Evolutionary conservation across 1,140 invertebrate genomes (phyloP), one percentile per base, ranked within the genome.

Genomic region (Stegodyphus mimosarum): DNA sequence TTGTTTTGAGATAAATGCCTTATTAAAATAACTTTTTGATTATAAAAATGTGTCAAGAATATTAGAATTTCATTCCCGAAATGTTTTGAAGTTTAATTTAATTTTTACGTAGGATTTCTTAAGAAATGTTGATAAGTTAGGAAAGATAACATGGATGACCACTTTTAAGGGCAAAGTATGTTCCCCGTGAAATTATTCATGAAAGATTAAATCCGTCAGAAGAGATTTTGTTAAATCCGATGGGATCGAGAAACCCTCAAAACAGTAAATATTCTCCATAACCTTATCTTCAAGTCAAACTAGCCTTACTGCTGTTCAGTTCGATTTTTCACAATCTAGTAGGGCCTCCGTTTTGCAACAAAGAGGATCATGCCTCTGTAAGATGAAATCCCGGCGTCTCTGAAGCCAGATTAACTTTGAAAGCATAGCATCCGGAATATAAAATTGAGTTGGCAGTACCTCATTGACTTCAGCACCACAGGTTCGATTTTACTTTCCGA

Each of bases 341-440:
- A 49, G 52, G 71, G 51, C 4, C 51, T 60, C 15, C 67, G 48
- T 63, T 53, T 67, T 84, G n/a, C 33, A 84, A 69, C 72, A 76
- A 83, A 76, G 81, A 75, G 81, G 81, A 76, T 76, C 51, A 69
- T 55, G 33, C 17, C 73, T 17, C 49, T 75, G 60, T 70, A 69
- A 84, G 73, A 84, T 84, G 64, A 75, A 84, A 76, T 84, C 81
- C 60, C 72, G 66, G 50, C 51, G 51, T 67, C 79, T 72, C 72
- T 64, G 73, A 84, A 75, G 72, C 48, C 51, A 84, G 81, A 83
- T 83, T 83, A 83, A 66, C 80, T 83, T 83, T 52, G 50, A 66
- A 63, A 83, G 80, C 55, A 33, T 51, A 71, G 48, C 33, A 51
- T 83, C 70, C 13, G 63, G 80, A 73, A 83, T 83, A 74, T 74